Conservation (phyloP, 2,113 vertebrate species). For the Nothobranchius furzeri region DNA sequence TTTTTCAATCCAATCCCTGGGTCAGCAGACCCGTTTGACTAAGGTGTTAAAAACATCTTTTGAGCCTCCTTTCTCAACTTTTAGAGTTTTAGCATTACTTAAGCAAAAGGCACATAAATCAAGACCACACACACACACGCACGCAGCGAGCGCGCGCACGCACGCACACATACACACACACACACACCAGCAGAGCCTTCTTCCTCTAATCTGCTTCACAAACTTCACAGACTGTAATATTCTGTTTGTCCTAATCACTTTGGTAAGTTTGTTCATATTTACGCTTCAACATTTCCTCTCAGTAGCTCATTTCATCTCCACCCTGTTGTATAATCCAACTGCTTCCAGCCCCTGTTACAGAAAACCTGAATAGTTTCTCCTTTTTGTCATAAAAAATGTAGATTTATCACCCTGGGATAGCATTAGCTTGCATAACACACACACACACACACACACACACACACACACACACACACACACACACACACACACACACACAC, state of each 20-base stretch:
- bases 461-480: conserved; percentile 30
- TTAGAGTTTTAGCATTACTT: too few relatives aligned
- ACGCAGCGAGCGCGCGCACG: conserved; percentile 6
- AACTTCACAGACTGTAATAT: conserved; percentile 5
- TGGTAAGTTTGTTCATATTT: conserved; percentile 9
- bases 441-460: conserved; percentile 47
- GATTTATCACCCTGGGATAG: conserved; percentile 73
- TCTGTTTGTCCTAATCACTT: conserved; percentile 2
- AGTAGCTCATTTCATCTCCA: conserved; percentile 5
- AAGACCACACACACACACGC: conserved; percentile 4
- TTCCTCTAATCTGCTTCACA: conserved; percentile 8
- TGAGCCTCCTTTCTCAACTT: too few relatives aligned
- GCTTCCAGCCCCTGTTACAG: conserved; percentile 19
- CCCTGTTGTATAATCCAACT: not conserved
- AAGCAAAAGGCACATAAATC: too few relatives aligned
- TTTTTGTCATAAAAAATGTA: conserved; percentile 69
- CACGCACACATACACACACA: too few relatives aligned
- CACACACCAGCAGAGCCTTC: not conserved
- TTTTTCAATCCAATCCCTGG: too few relatives aligned
- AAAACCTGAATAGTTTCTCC: conserved; percentile 60
- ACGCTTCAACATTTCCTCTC: not conserved
- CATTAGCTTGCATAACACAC: conserved; percentile 30
- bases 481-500: not conserved
- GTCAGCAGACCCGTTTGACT: too few relatives aligned
- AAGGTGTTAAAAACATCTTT: too few relatives aligned